Conservation (phyloP, 2,113 vertebrate species). For the Gymnobelideus leadbeateri region DNA sequence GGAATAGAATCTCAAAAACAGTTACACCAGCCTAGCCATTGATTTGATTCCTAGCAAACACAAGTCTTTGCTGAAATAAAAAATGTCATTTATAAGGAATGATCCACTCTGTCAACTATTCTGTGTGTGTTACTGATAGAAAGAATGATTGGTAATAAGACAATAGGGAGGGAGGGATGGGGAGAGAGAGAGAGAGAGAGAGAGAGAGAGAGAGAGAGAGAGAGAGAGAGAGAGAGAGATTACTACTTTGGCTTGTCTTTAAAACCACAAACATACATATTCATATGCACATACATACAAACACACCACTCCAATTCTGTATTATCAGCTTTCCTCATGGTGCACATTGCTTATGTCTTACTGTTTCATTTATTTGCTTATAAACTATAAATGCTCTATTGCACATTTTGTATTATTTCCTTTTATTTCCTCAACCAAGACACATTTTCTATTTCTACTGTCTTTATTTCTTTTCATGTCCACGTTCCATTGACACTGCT, state of each 20-base stretch:
- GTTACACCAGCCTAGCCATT: not conserved
- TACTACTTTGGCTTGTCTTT: conserved; percentile 17
- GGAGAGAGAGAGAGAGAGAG: not conserved
- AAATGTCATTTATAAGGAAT: not conserved
- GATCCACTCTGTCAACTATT: not conserved
- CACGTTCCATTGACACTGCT: conserved; percentile 51
- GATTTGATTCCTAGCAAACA: not conserved
- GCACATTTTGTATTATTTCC: not conserved
- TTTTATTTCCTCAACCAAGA: conserved; percentile 21
- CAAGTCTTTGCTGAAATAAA: not conserved
- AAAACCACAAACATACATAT: not conserved
- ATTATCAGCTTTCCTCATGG: not conserved
- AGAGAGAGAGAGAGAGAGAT: not conserved
- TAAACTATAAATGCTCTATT: not conserved
- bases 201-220: not conserved
- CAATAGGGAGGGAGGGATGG: too few species aligned
- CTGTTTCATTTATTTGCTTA: not conserved
- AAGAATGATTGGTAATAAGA: not conserved
- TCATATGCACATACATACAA: not conserved
- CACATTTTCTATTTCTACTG: not conserved
- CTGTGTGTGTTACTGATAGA: too few species aligned
- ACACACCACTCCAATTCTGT: not conserved
- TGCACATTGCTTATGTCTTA: not conserved
- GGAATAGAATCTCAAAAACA: not conserved
- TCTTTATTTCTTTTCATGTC: not conserved